phyloP scores from a whole-genome alignment of 2,113 vertebrate species.

The Mystacornis crossleyi region DNA sequence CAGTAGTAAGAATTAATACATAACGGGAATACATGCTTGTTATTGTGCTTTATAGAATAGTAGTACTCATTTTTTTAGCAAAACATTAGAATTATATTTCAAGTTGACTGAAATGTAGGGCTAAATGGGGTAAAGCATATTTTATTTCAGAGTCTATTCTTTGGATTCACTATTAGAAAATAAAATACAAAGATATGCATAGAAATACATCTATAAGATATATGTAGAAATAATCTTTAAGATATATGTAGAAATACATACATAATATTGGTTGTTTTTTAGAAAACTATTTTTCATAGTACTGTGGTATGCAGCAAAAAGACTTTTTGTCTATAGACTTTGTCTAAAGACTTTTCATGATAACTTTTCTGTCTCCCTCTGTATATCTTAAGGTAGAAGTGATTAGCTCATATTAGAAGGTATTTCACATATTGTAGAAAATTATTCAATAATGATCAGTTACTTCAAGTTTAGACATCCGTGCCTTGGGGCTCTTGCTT shows the following conservation, averaged over 20 bases:
- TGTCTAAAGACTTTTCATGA: background rate
- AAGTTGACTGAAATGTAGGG: background rate
- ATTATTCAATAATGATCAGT: background rate
- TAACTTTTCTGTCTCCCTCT: background rate
- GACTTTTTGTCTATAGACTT: background rate
- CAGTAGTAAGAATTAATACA: background rate
- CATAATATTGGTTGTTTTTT: fast-evolving
- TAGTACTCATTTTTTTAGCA: background rate
- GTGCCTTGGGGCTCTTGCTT: background rate
- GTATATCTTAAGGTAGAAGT: background rate
- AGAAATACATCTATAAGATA: background rate
- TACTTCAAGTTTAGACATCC: background rate
- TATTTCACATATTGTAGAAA: background rate
- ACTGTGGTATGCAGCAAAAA: background rate
- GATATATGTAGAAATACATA: background rate
- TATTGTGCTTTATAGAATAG: background rate
- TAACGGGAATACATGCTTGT: background rate
- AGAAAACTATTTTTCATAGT: background rate
- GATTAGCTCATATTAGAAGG: background rate
- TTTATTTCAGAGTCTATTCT: background rate
- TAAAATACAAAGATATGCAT: background rate
- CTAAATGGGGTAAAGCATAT: background rate
- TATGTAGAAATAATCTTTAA: too few species aligned
- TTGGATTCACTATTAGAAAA: background rate
- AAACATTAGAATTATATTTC: background rate